Evolutionary conservation across 1,140 invertebrate species (phyloP).

Genomic region (Drosophila lini): DNA sequence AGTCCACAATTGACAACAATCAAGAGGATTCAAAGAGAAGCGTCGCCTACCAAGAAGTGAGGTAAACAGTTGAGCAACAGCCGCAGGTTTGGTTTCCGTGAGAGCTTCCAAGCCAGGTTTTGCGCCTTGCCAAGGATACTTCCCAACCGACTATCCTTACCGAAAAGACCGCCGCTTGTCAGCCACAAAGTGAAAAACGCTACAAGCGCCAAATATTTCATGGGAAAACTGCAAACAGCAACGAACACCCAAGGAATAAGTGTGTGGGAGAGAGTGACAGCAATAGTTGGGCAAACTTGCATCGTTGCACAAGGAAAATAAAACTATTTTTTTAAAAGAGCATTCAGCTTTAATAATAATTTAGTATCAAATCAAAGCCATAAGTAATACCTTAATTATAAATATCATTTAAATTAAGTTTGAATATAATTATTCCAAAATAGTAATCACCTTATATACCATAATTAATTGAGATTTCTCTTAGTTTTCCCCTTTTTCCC

Average conservation of each 20-base stretch:
- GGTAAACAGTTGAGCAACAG: slow-evolving; percentile 20
- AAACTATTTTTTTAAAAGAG: too few species aligned
- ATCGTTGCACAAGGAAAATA: not conserved
- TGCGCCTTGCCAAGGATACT: slow-evolving; percentile 29
- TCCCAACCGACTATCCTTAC: slow-evolving; percentile 1
- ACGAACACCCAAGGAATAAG: slow-evolving; percentile 8
- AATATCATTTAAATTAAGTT: not conserved
- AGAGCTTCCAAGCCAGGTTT: slow-evolving; percentile 46
- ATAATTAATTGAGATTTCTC: not conserved
- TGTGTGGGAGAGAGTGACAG: slow-evolving; percentile 19
- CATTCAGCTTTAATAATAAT: too few species aligned
- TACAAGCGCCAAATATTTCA: slow-evolving; percentile 77
- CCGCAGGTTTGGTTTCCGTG: slow-evolving; percentile 48
- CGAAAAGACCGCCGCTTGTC: slow-evolving; percentile 20
- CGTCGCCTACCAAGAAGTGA: slow-evolving; percentile 2
- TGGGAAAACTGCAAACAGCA: slow-evolving; percentile 50
- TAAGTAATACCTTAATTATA: too few species aligned
- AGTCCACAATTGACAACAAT: slow-evolving; percentile 6
- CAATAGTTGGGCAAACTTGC: slow-evolving; percentile 14
- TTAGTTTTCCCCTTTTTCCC: not conserved
- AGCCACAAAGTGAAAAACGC: slow-evolving; percentile 70
- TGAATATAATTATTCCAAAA: not conserved
- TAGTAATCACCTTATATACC: too few species aligned
- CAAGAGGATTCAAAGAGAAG: not conserved
- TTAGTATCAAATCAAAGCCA: too few species aligned